A percentile compares a stretch with the other conserved stretches of the same genome.
Evolutionary conservation across 2,888 invertebrate genomes (phyloP).

Genomic region (Drosophila meridionalis): DNA sequence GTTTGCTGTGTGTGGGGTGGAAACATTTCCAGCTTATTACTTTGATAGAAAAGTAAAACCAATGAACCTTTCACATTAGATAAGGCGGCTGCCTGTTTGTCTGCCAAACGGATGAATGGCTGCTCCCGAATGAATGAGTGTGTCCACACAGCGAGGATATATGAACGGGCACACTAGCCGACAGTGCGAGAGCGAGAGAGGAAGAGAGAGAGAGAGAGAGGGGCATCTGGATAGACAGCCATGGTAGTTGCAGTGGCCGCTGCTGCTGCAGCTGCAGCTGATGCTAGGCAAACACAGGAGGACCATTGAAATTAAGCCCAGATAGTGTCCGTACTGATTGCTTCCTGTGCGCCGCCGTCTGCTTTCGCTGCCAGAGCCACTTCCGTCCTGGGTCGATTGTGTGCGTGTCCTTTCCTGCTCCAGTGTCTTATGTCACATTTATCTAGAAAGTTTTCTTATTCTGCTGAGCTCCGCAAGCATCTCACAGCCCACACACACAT

Average conservation of each 20-base stretch:
- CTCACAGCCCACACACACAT: conserved; percentile 60
- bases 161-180: conserved; percentile 6
- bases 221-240: neutral
- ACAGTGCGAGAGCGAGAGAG: neutral
- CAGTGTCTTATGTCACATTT: conserved; percentile 81
- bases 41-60: conserved; percentile 81
- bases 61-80: conserved; percentile 81
- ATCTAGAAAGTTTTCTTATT: conserved; percentile 78
- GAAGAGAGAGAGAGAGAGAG: neutral
- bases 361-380: conserved; percentile 60
- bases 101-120: conserved; percentile 63
- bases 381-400: conserved; percentile 68
- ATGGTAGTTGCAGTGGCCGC: conserved; percentile 11
- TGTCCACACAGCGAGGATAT: conserved; percentile 36
- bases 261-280: conserved; percentile 18
- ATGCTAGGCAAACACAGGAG: conserved; percentile 52
- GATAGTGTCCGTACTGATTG: conserved; percentile 82
- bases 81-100: conserved; percentile 71
- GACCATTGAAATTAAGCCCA: conserved; percentile 73
- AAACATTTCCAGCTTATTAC: conserved; percentile 81
- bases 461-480: conserved; percentile 44
- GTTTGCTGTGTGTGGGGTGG: conserved; percentile 35
- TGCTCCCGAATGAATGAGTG: conserved; percentile 51
- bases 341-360: conserved; percentile 73
- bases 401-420: conserved; percentile 63